phyloP scores from a whole-genome alignment of 2,797 vertebrate genomes.

The Balearica regulorum region DNA sequence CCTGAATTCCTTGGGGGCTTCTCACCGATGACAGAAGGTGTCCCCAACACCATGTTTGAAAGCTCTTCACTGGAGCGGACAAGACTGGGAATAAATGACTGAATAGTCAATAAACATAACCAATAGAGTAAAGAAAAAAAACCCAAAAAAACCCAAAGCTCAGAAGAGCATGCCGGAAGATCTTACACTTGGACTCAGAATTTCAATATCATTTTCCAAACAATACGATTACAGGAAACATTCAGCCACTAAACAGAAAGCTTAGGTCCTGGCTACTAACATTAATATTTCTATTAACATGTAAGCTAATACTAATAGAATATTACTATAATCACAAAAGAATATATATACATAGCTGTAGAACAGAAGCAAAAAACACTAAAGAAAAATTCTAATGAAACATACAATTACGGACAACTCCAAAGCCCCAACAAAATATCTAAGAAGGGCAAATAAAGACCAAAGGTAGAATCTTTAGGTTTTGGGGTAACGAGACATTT shows the following conservation, averaged over 20 bases:
- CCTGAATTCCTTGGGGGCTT: background rate
- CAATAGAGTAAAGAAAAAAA: background rate
- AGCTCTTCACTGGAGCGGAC: background rate
- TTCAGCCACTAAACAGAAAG: background rate
- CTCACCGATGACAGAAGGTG: background rate
- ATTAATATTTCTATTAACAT: background rate
- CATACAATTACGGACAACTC: background rate
- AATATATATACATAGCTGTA: background rate
- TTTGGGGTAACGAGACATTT: background rate
- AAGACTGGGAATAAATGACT: background rate
- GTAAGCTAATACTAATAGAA: background rate
- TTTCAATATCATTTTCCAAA: background rate
- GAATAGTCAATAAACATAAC: background rate
- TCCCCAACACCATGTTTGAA: background rate
- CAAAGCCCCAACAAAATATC: background rate
- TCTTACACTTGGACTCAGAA: background rate
- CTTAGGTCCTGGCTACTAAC: background rate
- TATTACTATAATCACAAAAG: background rate
- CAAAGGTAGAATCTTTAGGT: background rate
- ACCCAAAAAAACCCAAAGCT: background rate
- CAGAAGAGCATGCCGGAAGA: background rate
- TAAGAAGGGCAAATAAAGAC: background rate
- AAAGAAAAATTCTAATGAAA: background rate
- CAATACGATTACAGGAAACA: background rate
- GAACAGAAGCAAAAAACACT: background rate